phyloP scores from a whole-genome alignment of 2,113 vertebrate genomes.

The Centropristis striata region DNA sequence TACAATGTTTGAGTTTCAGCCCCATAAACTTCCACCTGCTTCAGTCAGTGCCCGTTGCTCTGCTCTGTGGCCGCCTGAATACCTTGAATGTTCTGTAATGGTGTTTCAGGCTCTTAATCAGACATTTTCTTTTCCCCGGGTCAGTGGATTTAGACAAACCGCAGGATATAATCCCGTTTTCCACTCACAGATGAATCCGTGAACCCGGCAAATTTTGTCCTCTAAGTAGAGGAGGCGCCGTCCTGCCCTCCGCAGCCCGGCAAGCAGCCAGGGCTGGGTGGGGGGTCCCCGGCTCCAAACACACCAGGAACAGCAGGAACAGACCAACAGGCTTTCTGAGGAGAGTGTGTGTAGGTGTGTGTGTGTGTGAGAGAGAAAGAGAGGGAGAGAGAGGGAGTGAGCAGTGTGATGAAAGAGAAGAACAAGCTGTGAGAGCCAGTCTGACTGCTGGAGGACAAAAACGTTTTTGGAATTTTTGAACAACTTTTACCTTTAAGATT shows the following conservation, averaged over 20 bases:
- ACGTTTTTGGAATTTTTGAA: background rate
- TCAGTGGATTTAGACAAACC: constrained; percentile 83
- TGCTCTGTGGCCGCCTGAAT: constrained; percentile 49
- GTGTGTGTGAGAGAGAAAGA: constrained; percentile 1
- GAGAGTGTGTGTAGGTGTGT: background rate
- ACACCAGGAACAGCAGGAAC: constrained; percentile 64
- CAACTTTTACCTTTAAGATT: background rate
- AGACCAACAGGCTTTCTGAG: constrained; percentile 34
- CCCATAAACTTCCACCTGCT: constrained; percentile 72
- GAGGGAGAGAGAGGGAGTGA: constrained; percentile 63
- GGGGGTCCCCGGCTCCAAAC: constrained; percentile 80
- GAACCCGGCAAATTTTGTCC: constrained; percentile 86
- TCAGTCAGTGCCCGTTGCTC: constrained; percentile 42
- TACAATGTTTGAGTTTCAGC: constrained; percentile 55
- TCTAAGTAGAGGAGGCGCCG: constrained; percentile 88
- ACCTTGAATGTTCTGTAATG: constrained; percentile 59
- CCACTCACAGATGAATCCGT: constrained; percentile 84
- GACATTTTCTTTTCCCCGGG: constrained; percentile 59
- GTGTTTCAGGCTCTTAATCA: constrained; percentile 52
- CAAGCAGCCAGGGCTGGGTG: constrained; percentile 81
- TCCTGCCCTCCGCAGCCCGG: constrained; percentile 85
- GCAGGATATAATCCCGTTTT: constrained; percentile 84
- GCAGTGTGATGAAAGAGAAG: constrained; percentile 89
- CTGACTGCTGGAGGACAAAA: background rate
- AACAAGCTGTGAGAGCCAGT: constrained; percentile 73